phyloP scores from a whole-genome alignment of 2,797 vertebrate genomes.

The Ceryle rudis region DNA sequence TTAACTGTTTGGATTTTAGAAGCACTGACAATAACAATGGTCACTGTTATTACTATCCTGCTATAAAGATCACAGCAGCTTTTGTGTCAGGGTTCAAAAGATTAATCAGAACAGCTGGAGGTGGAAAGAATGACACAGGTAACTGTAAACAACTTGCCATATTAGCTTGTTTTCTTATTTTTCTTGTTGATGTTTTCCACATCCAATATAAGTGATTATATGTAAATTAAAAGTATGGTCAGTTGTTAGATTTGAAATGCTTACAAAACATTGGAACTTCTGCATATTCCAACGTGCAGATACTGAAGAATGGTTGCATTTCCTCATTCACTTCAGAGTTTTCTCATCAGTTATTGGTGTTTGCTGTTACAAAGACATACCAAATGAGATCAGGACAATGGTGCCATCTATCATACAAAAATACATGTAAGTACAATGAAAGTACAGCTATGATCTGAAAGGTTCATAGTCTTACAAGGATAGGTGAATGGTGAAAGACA shows the following conservation, averaged over 20 bases:
- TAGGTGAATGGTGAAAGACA: not conserved
- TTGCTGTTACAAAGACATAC: not conserved
- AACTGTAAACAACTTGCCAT: not conserved
- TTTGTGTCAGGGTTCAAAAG: not conserved
- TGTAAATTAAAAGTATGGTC: not conserved
- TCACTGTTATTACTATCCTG: not conserved
- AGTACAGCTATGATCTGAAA: not conserved
- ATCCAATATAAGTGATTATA: not conserved
- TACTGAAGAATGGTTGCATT: not conserved
- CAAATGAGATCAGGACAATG: not conserved
- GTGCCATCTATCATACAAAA: not conserved
- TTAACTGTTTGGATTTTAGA: not conserved
- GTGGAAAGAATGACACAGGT: not conserved
- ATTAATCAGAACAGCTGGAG: not conserved
- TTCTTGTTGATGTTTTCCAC: not conserved
- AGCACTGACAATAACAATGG: not conserved
- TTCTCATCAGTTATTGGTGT: not conserved
- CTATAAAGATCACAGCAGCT: not conserved
- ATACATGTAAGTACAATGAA: not conserved
- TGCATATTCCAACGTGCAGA: not conserved
- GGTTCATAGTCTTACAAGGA: not conserved
- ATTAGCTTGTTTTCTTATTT: not conserved
- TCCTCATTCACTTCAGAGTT: not conserved
- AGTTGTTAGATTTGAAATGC: not conserved
- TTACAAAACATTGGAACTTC: not conserved